phyloP scores from a whole-genome alignment of 2,888 invertebrate genomes.

The Lampropteryx suffumata region DNA sequence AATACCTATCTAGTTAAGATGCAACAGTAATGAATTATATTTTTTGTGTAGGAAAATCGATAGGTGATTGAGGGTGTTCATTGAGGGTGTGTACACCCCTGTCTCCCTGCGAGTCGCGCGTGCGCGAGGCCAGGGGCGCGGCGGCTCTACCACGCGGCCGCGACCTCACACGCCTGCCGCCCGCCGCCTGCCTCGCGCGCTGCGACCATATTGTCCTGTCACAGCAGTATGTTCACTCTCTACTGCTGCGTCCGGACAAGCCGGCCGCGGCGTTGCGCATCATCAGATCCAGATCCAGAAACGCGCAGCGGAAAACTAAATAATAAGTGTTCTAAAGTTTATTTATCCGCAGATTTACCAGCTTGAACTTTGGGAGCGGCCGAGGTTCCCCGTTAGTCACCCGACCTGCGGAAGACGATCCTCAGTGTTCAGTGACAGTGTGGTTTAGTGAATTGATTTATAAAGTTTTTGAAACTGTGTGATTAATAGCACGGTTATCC shows the following conservation, averaged over 20 bases:
- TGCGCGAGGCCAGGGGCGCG: slow-evolving; percentile 75
- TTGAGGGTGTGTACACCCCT: slow-evolving; percentile 59
- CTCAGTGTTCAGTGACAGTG: slow-evolving; percentile 19
- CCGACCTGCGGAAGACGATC: neutral
- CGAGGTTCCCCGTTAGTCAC: slow-evolving; percentile 4
- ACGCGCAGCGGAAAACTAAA: neutral
- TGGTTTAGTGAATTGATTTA: slow-evolving; percentile 20
- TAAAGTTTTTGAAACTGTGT: slow-evolving; percentile 33
- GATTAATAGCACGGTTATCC: slow-evolving; percentile 55
- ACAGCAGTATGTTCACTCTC: slow-evolving; percentile 93
- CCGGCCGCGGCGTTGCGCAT: slow-evolving; percentile 59
- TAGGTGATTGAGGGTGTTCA: slow-evolving; percentile 76
- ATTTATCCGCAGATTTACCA: slow-evolving; percentile 28
- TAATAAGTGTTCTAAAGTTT: slow-evolving; percentile 20
- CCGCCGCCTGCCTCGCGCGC: slow-evolving; percentile 70
- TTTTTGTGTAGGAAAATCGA: slow-evolving; percentile 54
- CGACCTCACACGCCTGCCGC: slow-evolving; percentile 80
- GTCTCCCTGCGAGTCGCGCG: slow-evolving; percentile 45
- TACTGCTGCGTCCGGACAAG: slow-evolving; percentile 98
- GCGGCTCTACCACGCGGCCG: slow-evolving; percentile 63
- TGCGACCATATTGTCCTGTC: slow-evolving; percentile 98
- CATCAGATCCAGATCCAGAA: slow-evolving; percentile 35
- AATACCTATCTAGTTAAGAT: slow-evolving; percentile 34
- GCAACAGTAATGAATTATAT: slow-evolving; percentile 70
- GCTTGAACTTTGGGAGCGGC: slow-evolving; percentile 13